These are phyloP conservation scores for Bombus turneri DNA, from an alignment of 1,140 invertebrate species.

Conservation along the genomic window DNA sequence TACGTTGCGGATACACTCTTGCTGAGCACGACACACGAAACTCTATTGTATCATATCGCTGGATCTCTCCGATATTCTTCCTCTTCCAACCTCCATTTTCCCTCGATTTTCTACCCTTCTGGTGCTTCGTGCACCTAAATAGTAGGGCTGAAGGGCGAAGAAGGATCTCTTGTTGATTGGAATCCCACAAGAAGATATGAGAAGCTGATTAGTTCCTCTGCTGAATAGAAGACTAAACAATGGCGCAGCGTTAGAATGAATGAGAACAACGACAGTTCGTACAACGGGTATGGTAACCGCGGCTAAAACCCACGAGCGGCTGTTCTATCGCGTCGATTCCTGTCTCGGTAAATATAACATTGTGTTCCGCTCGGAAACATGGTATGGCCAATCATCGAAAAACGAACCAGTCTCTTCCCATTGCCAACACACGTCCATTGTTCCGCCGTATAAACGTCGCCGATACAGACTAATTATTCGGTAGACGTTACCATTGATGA, in stretches of 20 bases:
- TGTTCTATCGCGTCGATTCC: slow-evolving; percentile 28
- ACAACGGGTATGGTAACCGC: not conserved
- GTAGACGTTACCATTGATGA: not conserved
- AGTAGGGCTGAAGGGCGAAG: not conserved
- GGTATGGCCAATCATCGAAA: slow-evolving; percentile 11
- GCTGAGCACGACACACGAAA: slow-evolving; percentile 13
- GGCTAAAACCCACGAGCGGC: slow-evolving; percentile 10
- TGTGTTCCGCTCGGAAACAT: not conserved
- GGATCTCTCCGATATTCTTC: not conserved
- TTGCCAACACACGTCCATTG: slow-evolving; percentile 19
- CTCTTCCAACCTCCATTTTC: slow-evolving; percentile 6
- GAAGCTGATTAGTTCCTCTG: slow-evolving; percentile 56
- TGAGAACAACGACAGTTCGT: not conserved
- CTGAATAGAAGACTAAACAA: slow-evolving; percentile 52
- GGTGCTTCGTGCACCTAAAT: slow-evolving; percentile 15
- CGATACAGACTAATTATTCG: slow-evolving; percentile 40
- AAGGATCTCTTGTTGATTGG: slow-evolving; percentile 50
- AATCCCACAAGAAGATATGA: slow-evolving; percentile 46
- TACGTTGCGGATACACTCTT: slow-evolving; percentile 1
- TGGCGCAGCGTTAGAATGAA: slow-evolving; percentile 33
- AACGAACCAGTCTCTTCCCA: not conserved
- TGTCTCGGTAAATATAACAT: slow-evolving; percentile 18
- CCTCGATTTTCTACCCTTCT: not conserved
- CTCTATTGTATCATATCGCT: slow-evolving; percentile 14
- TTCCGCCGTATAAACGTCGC: slow-evolving; percentile 8